phyloP scores from a whole-genome alignment of 2,113 vertebrate species.

The Percopsis transmontana region DNA sequence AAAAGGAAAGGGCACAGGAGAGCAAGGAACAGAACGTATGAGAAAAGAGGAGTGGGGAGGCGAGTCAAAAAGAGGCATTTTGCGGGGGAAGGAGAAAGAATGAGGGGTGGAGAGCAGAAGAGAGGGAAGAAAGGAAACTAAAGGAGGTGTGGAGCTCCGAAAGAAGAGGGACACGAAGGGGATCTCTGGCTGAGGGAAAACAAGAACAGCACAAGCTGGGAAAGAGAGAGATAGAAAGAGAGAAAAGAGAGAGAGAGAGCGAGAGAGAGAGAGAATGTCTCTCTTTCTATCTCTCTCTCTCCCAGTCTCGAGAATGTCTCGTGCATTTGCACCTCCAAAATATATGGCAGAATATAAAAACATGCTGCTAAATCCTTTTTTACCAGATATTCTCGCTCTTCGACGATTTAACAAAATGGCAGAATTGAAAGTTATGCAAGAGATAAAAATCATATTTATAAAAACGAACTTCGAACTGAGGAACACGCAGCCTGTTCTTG shows the following conservation, averaged over 20 bases:
- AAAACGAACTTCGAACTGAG: too few species aligned
- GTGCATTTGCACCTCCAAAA: constrained; percentile 21
- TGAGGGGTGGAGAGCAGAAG: background rate
- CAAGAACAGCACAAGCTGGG: constrained; percentile 27
- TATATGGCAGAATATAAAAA: constrained; percentile 22
- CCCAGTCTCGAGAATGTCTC: constrained; percentile 18
- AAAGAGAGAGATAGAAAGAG: background rate
- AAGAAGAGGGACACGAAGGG: constrained; percentile 59
- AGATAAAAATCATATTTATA: too few species aligned
- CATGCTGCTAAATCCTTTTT: background rate
- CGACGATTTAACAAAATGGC: background rate
- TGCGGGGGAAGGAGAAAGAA: background rate
- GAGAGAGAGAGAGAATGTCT: constrained; percentile 12
- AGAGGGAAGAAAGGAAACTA: constrained; percentile 1
- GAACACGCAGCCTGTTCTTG: background rate
- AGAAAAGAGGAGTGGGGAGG: constrained; percentile 13
- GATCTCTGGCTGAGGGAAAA: constrained; percentile 41
- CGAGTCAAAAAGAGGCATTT: background rate
- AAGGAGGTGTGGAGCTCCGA: constrained; percentile 33
- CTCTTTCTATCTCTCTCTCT: too few species aligned
- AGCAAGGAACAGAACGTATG: constrained; percentile 7
- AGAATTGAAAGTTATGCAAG: too few species aligned
- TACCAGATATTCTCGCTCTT: background rate
- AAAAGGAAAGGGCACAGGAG: constrained; percentile 5
- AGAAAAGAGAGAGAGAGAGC: constrained; percentile 20